Evolutionary conservation across 2,113 vertebrate species (phyloP).

Genomic region (Neolamprologus sp.): DNA sequence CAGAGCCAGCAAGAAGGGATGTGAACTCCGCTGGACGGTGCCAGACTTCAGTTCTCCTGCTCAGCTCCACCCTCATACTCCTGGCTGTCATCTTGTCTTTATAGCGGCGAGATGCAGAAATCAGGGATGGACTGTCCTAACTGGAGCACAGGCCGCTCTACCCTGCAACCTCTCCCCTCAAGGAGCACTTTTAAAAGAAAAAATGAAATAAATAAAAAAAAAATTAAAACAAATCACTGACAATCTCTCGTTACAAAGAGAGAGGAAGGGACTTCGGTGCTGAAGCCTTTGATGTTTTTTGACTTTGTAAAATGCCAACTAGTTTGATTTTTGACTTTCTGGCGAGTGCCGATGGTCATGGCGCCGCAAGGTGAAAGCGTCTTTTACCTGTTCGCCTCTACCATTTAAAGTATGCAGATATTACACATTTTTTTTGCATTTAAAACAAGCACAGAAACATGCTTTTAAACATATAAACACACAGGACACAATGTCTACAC

Average conservation of each 20-base stretch:
- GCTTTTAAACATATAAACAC: neutral
- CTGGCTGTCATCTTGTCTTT: conserved; percentile 86
- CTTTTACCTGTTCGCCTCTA: conserved; percentile 1
- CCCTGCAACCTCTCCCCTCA: conserved; percentile 61
- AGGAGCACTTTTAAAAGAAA: conserved; percentile 65
- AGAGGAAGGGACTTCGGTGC: conserved; percentile 49
- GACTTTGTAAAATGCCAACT: conserved; percentile 74
- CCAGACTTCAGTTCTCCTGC: conserved; percentile 75
- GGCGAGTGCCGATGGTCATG: conserved; percentile 47
- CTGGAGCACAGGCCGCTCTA: conserved; percentile 32
- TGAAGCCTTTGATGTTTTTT: conserved; percentile 64
- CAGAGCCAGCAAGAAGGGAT: conserved; percentile 87
- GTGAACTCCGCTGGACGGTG: conserved; percentile 73
- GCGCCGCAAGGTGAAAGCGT: neutral
- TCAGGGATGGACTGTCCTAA: conserved; percentile 39
- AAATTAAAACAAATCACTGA: conserved; percentile 28
- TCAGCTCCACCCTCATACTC: conserved; percentile 83
- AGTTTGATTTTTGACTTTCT: conserved; percentile 72
- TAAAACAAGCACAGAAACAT: conserved; percentile 20
- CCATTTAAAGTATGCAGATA: conserved; percentile 16
- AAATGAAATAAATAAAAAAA: neutral
- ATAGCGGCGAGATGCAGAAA: conserved; percentile 79
- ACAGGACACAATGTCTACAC: neutral
- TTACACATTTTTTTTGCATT: neutral
- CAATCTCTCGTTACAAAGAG: conserved; percentile 62